Evolutionary conservation across 2,888 invertebrate genomes (phyloP), one percentile per base, ranked within the genome.

Genomic region (Bedellia somnulentella): DNA sequence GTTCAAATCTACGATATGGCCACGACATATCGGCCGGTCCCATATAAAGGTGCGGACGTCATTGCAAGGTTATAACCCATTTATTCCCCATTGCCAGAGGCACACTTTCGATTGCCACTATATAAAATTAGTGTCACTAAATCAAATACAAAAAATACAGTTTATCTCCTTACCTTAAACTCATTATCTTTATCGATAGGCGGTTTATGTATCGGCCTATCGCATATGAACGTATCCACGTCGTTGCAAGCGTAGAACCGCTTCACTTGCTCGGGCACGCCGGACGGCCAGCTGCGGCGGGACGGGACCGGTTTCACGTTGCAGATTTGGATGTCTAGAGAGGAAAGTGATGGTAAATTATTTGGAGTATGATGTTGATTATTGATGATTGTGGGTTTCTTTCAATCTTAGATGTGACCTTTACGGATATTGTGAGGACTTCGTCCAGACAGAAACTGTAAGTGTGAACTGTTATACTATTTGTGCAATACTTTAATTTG

Each of bases 131-230:
- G n/a, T n/a, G n/a, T n/a, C n/a, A n/a, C n/a, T n/a, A n/a, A n/a
- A n/a, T n/a, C n/a, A n/a, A n/a, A n/a, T n/a, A n/a, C n/a, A n/a
- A n/a, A n/a, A n/a, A n/a, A n/a, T n/a, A n/a, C n/a, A n/a, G n/a
- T n/a, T n/a, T n/a, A n/a, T n/a, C n/a, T 18, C 9, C 18, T 18
- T 18, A 82, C 83, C 79, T 95, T 95, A 52, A 94, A 94, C 68
- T 97, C 96, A 56, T 96, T 96, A 39, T 93, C 93, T 53, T 91
- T 90, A 51, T 95, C 94, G 4, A 92, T 86, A 27, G 87, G 86
- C 9, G 92, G 94, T 51, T 92, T 90, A 49, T 93, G 92, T 22
- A 93, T 79, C 10, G 93, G 93, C 5, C 95, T 79, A 53, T 96
- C 95, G 49, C 89, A 92, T 23, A 91, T 87, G 61, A 97, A 97